Evolutionary conservation across 1,140 invertebrate genomes (phyloP).

Genomic region (Drosophila insularis): DNA sequence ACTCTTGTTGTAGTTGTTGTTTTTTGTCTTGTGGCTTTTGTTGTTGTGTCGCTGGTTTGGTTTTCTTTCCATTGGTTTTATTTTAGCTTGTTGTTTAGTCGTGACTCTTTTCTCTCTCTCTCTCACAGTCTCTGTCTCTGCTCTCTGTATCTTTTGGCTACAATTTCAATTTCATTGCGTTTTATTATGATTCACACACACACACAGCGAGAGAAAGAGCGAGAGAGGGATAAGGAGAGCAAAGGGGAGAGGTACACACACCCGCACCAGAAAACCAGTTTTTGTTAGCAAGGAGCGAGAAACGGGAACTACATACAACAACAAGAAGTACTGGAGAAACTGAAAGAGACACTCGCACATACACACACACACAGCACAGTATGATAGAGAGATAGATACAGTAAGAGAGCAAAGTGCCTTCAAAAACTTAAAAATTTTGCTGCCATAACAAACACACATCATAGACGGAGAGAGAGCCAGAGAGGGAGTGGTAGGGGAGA

Average conservation of each 20-base stretch:
- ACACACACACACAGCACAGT: too few species aligned
- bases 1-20: neutral
- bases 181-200: slow-evolving; percentile 74
- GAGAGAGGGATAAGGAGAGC: slow-evolving; percentile 22
- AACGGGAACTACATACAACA: slow-evolving; percentile 12
- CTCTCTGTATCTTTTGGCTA: slow-evolving; percentile 38
- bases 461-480: slow-evolving; percentile 2
- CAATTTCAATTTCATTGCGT: slow-evolving; percentile 76
- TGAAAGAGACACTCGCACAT: slow-evolving; percentile 4
- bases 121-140: too few species aligned
- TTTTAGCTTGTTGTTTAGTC: slow-evolving; percentile 16
- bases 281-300: slow-evolving; percentile 28
- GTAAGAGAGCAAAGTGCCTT: slow-evolving; percentile 3
- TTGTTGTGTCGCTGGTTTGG: slow-evolving; percentile 6
- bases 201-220: slow-evolving; percentile 13
- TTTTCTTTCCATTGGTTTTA: neutral
- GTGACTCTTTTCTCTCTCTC: slow-evolving; percentile 9
- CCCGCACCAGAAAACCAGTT: slow-evolving; percentile 57
- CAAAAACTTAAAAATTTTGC: neutral
- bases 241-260: slow-evolving; percentile 26
- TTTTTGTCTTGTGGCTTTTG: slow-evolving; percentile 1
- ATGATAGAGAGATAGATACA: neutral
- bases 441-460: slow-evolving; percentile 5
- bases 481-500: neutral
- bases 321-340: neutral